Evolutionary conservation across 2,888 invertebrate species (phyloP), one percentile per base, ranked within the genome.

Genomic region (Bellardia pandia): DNA sequence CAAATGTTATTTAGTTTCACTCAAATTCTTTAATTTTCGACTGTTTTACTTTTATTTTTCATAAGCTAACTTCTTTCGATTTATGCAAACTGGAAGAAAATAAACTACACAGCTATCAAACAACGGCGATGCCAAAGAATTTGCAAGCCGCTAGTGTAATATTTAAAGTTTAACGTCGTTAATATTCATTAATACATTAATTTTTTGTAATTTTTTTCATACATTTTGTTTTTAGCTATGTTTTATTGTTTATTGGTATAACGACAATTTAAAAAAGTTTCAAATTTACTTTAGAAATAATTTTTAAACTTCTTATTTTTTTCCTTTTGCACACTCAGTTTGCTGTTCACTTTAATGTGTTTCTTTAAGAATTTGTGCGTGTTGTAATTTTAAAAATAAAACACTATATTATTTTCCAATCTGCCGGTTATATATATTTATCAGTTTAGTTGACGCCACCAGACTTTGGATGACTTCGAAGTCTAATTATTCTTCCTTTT

Each of bases 1-100:
- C 6, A 37, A 7, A 64, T 42, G 0, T 56, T n/a, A n/a, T 37
- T 42, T 40, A 45, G 3, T 68, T 81, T 58, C 48, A 66, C 23
- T 23, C 5, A 56, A 62, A 14, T 33, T 48, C 0, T 33, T 76
- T 42, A 16, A 42, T 33, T 71, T 56, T 7, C 37, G 11, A 3
- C 2, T 68, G 62, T 11, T 51, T 37, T 42, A 60, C 14, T 51
- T 33, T 64, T 45, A 42, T 40, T 79, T 51, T 79, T 30, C 6
- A 23, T 37, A 45, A 51, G 11, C 14, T 33, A 80, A 30, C 13
- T 42, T 48, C 45, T 11, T 72, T 60, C 33, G 37, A 48, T 72
- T 78, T 60, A 64, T 71, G 58, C 60, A 74, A 74, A 78, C 13
- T 33, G 13, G 14, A 48, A 56, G 51, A 77, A 64, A 42, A 53